Percentiles rank a stretch among this genome's conserved stretches.
Conservation (phyloP, 2,113 vertebrate species). For the Gnathonemus longibarbis region DNA sequence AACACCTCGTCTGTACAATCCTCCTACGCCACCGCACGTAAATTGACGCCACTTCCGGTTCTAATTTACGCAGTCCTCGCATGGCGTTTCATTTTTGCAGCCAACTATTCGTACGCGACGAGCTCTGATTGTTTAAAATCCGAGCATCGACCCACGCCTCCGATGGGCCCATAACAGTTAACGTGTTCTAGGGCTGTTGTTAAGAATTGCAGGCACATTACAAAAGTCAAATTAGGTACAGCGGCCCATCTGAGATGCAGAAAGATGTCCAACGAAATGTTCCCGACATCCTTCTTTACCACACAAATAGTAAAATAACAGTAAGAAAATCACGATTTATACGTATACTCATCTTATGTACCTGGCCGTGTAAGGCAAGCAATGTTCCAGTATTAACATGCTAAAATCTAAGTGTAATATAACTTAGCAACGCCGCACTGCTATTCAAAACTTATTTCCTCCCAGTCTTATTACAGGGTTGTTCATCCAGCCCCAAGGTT, state of each 20-base stretch:
- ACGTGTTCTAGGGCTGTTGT: background rate
- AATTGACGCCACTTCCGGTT: conserved; percentile 20
- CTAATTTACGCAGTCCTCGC: background rate
- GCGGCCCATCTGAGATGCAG: background rate
- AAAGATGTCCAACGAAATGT: background rate
- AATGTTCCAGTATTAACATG: background rate
- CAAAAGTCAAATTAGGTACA: background rate
- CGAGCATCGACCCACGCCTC: background rate
- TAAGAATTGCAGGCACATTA: background rate
- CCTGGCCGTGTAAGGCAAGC: background rate
- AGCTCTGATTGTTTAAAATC: background rate
- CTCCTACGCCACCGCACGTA: background rate
- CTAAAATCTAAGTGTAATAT: background rate
- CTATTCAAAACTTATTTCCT: background rate
- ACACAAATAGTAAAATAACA: background rate
- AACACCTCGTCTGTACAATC: background rate
- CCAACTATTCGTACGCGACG: background rate
- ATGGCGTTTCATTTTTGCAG: background rate
- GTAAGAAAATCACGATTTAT: background rate
- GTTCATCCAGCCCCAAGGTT: background rate
- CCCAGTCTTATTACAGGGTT: background rate
- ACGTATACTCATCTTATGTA: background rate
- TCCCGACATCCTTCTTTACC: background rate
- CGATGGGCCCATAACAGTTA: background rate
- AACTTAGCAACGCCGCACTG: background rate